A percentile compares a stretch with the other conserved stretches of the same genome.
Evolutionary conservation across 2,797 vertebrate species (phyloP).

Genomic region (Tamandua tetradactyla): DNA sequence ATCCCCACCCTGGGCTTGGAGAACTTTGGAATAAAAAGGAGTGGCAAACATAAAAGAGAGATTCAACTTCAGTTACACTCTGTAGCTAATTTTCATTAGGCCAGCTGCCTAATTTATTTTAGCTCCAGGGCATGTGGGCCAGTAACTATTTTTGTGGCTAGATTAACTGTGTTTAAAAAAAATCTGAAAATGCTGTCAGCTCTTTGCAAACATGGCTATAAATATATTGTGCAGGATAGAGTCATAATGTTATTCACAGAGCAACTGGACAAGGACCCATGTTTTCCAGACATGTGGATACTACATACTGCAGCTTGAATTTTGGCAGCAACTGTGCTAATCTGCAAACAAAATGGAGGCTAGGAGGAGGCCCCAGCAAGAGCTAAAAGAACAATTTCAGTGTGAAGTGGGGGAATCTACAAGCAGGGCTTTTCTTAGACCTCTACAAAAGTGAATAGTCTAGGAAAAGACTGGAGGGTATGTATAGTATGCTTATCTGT

Average conservation of each 20-base stretch:
- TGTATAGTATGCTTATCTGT: neutral
- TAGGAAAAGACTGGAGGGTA: neutral
- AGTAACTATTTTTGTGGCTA: slow-evolving; percentile 63
- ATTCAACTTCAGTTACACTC: slow-evolving; percentile 45
- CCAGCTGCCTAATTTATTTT: slow-evolving; percentile 63
- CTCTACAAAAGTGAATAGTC: slow-evolving; percentile 27
- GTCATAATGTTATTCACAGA: slow-evolving; percentile 57
- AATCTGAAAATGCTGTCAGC: slow-evolving; percentile 58
- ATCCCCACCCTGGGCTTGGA: neutral
- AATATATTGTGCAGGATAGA: slow-evolving; percentile 61
- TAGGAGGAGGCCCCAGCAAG: slow-evolving; percentile 28
- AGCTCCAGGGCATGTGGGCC: slow-evolving; percentile 32
- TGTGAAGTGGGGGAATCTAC: neutral
- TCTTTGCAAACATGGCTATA: slow-evolving; percentile 69
- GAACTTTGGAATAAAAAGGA: slow-evolving; percentile 52
- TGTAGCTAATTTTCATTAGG: slow-evolving; percentile 66
- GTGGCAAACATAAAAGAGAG: neutral
- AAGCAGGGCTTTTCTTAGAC: slow-evolving; percentile 32
- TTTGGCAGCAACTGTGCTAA: slow-evolving; percentile 66
- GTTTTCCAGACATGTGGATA: slow-evolving; percentile 56
- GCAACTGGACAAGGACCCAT: slow-evolving; percentile 56
- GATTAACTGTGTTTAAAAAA: slow-evolving; percentile 70
- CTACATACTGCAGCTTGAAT: slow-evolving; percentile 47
- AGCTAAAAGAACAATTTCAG: slow-evolving; percentile 38
- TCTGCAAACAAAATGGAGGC: slow-evolving; percentile 60